phyloP scores from a whole-genome alignment of 2,797 vertebrate species.

The Avahi laniger region DNA sequence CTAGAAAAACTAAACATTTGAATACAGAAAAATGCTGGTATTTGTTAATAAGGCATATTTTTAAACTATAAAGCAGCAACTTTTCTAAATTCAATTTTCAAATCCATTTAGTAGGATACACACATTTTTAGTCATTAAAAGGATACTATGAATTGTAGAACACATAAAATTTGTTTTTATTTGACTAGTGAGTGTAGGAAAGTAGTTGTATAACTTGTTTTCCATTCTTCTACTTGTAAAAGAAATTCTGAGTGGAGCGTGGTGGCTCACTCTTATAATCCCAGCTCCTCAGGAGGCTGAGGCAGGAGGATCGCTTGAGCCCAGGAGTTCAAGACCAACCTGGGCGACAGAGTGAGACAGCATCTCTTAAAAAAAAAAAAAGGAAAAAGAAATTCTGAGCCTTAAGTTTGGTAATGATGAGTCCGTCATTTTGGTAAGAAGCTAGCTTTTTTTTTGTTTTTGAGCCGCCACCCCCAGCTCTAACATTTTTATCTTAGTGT shows the following conservation, averaged over 20 bases:
- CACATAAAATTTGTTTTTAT: neutral
- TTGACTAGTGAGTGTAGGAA: neutral
- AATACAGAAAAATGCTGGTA: neutral
- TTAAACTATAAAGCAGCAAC: neutral
- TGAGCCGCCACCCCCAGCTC: no score
- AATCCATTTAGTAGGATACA: neutral
- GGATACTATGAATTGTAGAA: neutral
- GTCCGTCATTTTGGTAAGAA: conserved; percentile 44
- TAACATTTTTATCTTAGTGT: neutral
- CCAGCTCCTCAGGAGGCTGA: no score
- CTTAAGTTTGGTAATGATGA: conserved; percentile 38
- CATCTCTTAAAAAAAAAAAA: no score
- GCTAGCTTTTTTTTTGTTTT: neutral
- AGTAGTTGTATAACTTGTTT: conserved; percentile 17
- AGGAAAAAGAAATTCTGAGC: conserved; percentile 13
- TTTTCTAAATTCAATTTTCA: conserved; percentile 22
- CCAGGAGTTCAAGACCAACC: no score
- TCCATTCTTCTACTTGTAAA: neutral
- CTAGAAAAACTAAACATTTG: conserved; percentile 22
- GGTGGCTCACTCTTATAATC: no score
- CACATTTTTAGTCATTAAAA: neutral
- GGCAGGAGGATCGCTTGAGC: no score
- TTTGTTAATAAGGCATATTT: neutral
- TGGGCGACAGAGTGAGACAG: no score
- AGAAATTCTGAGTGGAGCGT: neutral